phyloP scores from a whole-genome alignment of 2,113 vertebrate genomes.

The Malurus alboscapulatus region DNA sequence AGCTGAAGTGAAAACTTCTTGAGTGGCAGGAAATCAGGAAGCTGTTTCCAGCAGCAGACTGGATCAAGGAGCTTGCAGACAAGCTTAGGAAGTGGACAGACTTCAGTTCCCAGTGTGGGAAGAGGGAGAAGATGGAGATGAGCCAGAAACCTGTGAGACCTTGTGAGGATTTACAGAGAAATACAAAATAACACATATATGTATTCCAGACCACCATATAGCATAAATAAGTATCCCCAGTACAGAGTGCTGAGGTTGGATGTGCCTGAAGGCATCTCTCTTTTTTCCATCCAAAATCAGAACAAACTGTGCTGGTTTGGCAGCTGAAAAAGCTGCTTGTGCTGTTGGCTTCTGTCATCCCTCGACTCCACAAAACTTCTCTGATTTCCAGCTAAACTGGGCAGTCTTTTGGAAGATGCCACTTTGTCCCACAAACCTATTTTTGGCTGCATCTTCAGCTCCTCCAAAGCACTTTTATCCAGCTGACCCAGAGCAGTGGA shows the following conservation, averaged over 20 bases:
- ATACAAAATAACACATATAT: neutral
- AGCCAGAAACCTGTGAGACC: neutral
- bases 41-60: neutral
- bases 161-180: neutral
- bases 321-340: neutral
- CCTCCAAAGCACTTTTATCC: neutral
- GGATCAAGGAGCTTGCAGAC: neutral
- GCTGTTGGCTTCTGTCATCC: neutral
- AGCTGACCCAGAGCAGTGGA: neutral
- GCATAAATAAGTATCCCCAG: neutral
- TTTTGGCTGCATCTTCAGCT: neutral
- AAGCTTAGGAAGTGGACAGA: neutral
- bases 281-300: neutral
- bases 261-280: neutral
- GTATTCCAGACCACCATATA: neutral
- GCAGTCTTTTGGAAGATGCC: neutral
- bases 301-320: neutral
- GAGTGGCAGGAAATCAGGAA: neutral
- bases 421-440: neutral
- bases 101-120: neutral
- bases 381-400: neutral
- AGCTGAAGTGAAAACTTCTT: neutral
- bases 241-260: neutral
- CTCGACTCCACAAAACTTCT: neutral
- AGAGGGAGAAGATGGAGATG: neutral